Evolutionary conservation across 2,797 vertebrate genomes (phyloP), one percentile per base, ranked within the genome.

Genomic region (Semaprochilodus insignis): DNA sequence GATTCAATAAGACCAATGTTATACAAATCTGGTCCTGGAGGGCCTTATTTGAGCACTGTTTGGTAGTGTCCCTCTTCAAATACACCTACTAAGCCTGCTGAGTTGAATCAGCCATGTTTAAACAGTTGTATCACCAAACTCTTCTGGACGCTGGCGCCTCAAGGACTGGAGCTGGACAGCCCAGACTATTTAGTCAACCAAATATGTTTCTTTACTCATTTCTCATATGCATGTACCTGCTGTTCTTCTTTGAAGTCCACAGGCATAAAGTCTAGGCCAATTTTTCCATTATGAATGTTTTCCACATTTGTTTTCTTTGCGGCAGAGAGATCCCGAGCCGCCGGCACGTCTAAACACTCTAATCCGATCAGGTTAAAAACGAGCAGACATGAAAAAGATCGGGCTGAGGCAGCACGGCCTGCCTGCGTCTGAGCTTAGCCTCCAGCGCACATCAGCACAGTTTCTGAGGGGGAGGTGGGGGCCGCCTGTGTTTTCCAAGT

Each of bases 281-380:
- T 14, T 27, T 63, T 70, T 27, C 11, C 44, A 6, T 75, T 75
- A 6, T 34, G 21, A 13, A 40, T 34, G 25, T 31, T 66, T 66
- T 21, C 31, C 15, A 27, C 75, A 77, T 72, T 82, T 77, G 81
- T 60, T 72, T 82, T 82, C 48, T 55, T 16, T 44, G 31, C 21
- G 21, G 36, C 13, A 0, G 23, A 57, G 51, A 44, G 72, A 63
- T 71, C 57, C 69, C 74, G 57, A 72, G 74, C 66, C 57, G 0
- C 31, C 52, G 48, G 48, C 23, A 14, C 21, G 70, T 72, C 81
- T 21, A 36, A 72, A 73, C 48, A 72, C 16, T 19, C 69, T 74
- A 66, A 78, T 78, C 76, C 74, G 69, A 67, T 78, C 59, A 7
- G 60, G 34, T 78, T 73, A 31, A 78, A 78, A 65, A 55, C 40